Evolutionary conservation across 2,888 invertebrate genomes (phyloP), one percentile per base, ranked within the genome.

Genomic region (Luffia ferchaultella): DNA sequence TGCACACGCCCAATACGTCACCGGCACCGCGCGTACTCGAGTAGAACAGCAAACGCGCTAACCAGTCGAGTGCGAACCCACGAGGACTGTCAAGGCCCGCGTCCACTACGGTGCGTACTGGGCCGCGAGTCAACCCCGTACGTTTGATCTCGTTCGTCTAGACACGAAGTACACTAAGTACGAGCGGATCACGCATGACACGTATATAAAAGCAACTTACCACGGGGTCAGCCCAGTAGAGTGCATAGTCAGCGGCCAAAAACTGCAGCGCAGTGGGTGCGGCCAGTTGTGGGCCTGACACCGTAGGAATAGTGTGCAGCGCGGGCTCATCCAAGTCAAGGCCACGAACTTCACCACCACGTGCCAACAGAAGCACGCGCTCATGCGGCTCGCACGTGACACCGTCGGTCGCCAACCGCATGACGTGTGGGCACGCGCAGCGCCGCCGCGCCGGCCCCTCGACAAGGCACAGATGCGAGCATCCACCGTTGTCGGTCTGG

Each of bases 391-490:
- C 79, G 65, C 92, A 92, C n/a, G 88, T 90, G 58, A 74, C 77
- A 51, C 86, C 79, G 68, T 94, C 90, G 0, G 67, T 57, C 51
- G 86, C 86, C 20, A 96, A 79, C 43, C 91, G 88, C 92, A 93
- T 95, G 49, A 95, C 88, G 77, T 96, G 95, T 17, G 95, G 95
- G 67, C 95, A 95, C 56, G 92, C 93, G 75, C 95, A 95, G 57
- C 84, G 86, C 60, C 86, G 89, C 7, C 84, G 86, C 18, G 75
- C 72, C 56, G 90, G 87, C 15, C 88, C 80, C 65, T 89, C 90
- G 48, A 94, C 68, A 52, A 95, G 80, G 68, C 95, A 93, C 48
- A 94, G 85, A 82, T 94, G 95, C 42, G 93, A 92, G 68, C 94
- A 93, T 57, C 89, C 89, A 17, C 91, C 93, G 72, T 92, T 91